Conservation (phyloP, 2,797 vertebrate genomes). For the Onychomys leucogaster region DNA sequence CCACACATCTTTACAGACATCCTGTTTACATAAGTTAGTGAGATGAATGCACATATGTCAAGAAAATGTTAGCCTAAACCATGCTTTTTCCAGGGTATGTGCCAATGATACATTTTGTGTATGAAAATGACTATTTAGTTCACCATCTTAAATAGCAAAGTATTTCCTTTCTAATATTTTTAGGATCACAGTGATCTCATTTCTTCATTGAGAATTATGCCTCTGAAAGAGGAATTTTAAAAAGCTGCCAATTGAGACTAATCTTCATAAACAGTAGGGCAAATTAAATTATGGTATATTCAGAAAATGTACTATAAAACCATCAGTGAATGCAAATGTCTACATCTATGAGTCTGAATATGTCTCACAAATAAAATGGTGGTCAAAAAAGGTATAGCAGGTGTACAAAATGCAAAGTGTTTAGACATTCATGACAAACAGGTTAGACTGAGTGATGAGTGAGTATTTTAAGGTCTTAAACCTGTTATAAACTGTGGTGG, state of each 20-base stretch:
- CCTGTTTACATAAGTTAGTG: neutral
- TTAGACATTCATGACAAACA: neutral
- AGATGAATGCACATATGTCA: neutral
- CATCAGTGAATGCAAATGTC: neutral
- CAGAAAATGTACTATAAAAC: neutral
- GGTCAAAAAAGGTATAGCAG: neutral
- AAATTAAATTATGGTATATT: neutral
- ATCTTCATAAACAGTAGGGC: neutral
- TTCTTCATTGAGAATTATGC: slow-evolving; percentile 22
- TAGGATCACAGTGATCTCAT: neutral
- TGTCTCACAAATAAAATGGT: neutral
- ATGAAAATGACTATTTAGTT: slow-evolving; percentile 12
- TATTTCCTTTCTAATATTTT: slow-evolving; percentile 1
- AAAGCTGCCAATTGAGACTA: neutral
- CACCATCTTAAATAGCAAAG: slow-evolving; percentile 20
- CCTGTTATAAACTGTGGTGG: neutral
- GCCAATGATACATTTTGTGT: neutral
- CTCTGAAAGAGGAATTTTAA: neutral
- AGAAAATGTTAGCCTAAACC: slow-evolving; percentile 5
- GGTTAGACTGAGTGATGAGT: neutral
- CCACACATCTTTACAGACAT: neutral
- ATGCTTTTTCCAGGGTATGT: neutral
- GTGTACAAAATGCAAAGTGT: neutral
- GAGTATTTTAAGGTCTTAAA: neutral
- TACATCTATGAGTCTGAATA: neutral